These are phyloP conservation scores for Oryzias woworae DNA, from an alignment of 2,113 vertebrate genomes.

Conservation along the genomic window DNA sequence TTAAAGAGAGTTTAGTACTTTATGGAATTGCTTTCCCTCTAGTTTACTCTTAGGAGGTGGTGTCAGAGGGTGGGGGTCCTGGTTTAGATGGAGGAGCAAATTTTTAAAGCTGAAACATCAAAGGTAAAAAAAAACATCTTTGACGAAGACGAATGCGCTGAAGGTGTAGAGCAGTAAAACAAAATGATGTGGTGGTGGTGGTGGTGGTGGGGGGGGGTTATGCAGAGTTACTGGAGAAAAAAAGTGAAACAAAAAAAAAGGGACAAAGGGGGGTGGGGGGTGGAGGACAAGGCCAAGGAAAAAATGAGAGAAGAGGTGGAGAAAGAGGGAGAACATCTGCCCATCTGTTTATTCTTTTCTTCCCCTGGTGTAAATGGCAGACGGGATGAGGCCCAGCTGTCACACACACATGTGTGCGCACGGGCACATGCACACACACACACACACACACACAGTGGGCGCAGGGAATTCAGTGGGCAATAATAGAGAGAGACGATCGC, in stretches of 20 bases:
- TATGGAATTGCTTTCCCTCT: no score
- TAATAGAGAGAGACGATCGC: conserved; percentile 75
- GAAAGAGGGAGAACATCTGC: conserved; percentile 69
- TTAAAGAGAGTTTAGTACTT: no score
- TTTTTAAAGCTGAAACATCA: no score
- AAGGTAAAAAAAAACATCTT: not conserved
- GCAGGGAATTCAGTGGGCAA: conserved; percentile 65
- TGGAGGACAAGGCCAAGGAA: conserved; percentile 42
- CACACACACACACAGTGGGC: conserved; percentile 34
- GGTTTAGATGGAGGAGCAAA: no score
- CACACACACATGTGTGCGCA: conserved; percentile 38
- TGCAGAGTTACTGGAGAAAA: not conserved
- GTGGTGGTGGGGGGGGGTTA: not conserved
- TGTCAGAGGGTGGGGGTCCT: no score
- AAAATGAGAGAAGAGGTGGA: conserved; percentile 28
- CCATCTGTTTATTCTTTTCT: conserved; percentile 73
- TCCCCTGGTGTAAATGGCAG: conserved; percentile 71
- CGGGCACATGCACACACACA: conserved; percentile 40
- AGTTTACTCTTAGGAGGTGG: no score
- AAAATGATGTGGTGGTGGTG: not conserved
- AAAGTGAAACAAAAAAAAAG: not conserved
- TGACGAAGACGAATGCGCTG: not conserved
- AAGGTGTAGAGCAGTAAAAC: not conserved
- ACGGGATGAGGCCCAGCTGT: conserved; percentile 72
- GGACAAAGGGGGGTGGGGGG: conserved; percentile 3